phyloP scores from a whole-genome alignment of 1,140 invertebrate genomes.

The Argopecten irradians region DNA sequence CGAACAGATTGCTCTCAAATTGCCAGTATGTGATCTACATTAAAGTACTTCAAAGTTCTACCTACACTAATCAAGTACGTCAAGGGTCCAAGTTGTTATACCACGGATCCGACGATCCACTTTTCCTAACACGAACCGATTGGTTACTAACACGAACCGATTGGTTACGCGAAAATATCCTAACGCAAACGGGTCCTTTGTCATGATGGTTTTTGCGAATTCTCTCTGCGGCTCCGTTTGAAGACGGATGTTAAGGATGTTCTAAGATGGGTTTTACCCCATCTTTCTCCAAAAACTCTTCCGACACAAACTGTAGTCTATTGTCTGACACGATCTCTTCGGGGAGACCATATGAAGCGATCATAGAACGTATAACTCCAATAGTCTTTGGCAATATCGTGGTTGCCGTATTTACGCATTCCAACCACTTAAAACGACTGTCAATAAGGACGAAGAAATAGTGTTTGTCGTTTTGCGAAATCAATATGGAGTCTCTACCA shows the following conservation, averaged over 20 bases:
- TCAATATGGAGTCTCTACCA: conserved; percentile 78
- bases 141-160: background rate
- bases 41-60: background rate
- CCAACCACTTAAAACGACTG: conserved; percentile 74
- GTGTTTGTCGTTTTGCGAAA: conserved; percentile 70
- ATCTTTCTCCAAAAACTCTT: background rate
- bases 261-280: background rate
- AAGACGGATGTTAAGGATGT: background rate
- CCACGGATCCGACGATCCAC: too few relatives aligned
- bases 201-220: background rate
- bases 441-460: conserved; percentile 77
- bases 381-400: background rate
- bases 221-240: background rate
- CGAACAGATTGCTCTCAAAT: background rate
- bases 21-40: background rate
- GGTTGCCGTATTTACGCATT: conserved; percentile 59
- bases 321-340: background rate
- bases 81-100: too few relatives aligned
- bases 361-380: background rate
- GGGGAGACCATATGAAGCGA: background rate
- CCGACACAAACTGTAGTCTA: background rate
- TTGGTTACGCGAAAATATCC: background rate
- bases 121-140: background rate
- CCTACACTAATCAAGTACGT: too few relatives aligned
- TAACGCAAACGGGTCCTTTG: background rate